These are phyloP conservation scores for Talpa occidentalis DNA, from an alignment of 2,113 vertebrate genomes.

Conservation along the genomic window DNA sequence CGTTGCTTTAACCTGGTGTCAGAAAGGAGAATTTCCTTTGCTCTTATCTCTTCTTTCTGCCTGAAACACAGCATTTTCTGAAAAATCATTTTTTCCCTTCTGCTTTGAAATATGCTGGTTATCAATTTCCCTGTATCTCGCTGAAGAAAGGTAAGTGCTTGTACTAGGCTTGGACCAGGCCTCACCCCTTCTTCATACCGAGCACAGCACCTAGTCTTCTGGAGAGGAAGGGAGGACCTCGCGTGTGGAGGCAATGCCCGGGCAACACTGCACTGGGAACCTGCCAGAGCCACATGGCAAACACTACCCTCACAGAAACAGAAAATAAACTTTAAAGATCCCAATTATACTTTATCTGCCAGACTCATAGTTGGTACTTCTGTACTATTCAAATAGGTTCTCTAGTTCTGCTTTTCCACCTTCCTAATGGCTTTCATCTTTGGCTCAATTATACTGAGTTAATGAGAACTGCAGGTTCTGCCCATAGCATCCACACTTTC, in stretches of 20 bases:
- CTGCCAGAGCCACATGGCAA: neutral
- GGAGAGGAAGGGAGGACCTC: neutral
- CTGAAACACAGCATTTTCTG: neutral
- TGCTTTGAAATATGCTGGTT: neutral
- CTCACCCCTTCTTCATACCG: neutral
- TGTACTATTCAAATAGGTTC: neutral
- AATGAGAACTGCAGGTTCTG: neutral
- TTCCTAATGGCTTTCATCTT: neutral
- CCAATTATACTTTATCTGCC: neutral
- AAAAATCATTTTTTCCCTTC: neutral
- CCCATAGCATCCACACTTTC: neutral
- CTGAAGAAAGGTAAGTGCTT: neutral
- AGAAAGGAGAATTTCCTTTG: neutral
- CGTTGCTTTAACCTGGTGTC: neutral
- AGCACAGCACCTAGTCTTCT: neutral
- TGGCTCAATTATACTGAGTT: neutral
- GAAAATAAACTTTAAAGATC: neutral
- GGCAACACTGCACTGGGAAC: neutral
- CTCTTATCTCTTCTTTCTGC: neutral
- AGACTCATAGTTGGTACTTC: neutral
- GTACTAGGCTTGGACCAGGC: neutral
- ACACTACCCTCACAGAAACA: neutral
- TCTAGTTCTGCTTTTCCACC: neutral
- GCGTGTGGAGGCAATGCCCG: accelerated
- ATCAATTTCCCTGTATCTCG: neutral